Percentiles rank a stretch among this genome's conserved stretches.
Evolutionary conservation across 2,113 vertebrate genomes (phyloP).

Genomic region (Brachypodius melanocephalos): DNA sequence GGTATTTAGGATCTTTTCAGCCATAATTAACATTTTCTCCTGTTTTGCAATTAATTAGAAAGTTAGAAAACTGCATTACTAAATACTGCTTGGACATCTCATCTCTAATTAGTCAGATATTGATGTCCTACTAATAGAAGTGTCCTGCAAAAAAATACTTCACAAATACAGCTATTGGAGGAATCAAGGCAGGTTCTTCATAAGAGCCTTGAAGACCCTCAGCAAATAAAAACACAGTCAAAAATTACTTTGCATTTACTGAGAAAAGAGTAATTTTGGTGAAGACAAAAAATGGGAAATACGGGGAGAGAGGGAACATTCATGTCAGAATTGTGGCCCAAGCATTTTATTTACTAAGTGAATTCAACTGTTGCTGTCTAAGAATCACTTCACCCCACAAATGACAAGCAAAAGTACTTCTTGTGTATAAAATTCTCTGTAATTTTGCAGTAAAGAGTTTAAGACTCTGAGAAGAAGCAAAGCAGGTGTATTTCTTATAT

Average conservation of each 20-base stretch:
- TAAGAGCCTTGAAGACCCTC: not conserved
- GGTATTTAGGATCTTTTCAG: slow-evolving; percentile 16
- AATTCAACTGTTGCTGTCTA: not conserved
- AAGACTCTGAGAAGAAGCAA: not conserved
- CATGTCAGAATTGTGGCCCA: not conserved
- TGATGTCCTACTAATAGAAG: slow-evolving; percentile 10
- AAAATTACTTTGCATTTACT: not conserved
- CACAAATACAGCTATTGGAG: not conserved
- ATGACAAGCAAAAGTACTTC: not conserved
- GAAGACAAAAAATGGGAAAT: not conserved
- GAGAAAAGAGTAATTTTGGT: not conserved
- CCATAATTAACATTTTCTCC: slow-evolving; percentile 53
- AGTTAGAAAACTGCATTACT: slow-evolving; percentile 55
- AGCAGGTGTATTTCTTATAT: not conserved
- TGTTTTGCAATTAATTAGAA: slow-evolving; percentile 63
- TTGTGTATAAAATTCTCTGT: not conserved
- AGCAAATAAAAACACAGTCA: not conserved
- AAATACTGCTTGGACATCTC: slow-evolving; percentile 23
- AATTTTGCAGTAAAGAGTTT: not conserved
- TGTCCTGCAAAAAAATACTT: not conserved
- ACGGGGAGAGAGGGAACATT: not conserved
- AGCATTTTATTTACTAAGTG: not conserved
- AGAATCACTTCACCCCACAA: slow-evolving; percentile 26
- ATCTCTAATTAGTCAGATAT: slow-evolving; percentile 53
- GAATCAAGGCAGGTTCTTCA: not conserved